Conservation (phyloP, 2,113 vertebrate species). For the Nerophis lumbriciformis region DNA sequence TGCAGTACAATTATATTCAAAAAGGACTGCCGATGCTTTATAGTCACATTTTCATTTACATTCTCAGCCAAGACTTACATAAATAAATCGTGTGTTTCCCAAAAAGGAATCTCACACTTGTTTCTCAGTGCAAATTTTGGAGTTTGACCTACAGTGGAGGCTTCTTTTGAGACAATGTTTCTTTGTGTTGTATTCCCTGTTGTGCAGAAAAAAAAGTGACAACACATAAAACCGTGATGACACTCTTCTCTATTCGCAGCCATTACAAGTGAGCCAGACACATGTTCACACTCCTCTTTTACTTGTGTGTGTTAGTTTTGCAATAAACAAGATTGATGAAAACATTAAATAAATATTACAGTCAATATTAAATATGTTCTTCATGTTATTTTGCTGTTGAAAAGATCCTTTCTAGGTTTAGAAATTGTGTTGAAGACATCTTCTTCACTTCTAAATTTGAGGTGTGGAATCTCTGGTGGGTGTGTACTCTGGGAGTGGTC, state of each 20-base stretch:
- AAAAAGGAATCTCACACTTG: background rate
- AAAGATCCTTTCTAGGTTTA: no score
- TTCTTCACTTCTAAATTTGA: no score
- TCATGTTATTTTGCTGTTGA: no score
- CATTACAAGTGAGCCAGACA: no score
- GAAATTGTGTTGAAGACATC: no score
- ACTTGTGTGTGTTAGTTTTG: no score
- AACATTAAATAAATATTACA: no score
- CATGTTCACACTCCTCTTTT: no score
- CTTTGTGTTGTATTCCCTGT: background rate
- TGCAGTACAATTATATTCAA: background rate
- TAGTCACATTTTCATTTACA: background rate
- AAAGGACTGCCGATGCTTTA: background rate
- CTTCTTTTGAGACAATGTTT: background rate
- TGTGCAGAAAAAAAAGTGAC: constrained; percentile 8
- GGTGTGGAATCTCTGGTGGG: no score
- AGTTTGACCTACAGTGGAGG: background rate
- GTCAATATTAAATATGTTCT: no score
- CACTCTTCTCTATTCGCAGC: background rate
- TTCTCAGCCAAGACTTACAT: background rate
- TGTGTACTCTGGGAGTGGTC: no score
- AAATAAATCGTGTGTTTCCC: background rate
- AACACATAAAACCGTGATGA: background rate
- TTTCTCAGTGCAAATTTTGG: background rate
- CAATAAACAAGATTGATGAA: no score